Percentiles rank a stretch among this genome's conserved stretches.
Evolutionary conservation across 1,140 invertebrate genomes (phyloP).

Genomic region (Drosophila obscura): DNA sequence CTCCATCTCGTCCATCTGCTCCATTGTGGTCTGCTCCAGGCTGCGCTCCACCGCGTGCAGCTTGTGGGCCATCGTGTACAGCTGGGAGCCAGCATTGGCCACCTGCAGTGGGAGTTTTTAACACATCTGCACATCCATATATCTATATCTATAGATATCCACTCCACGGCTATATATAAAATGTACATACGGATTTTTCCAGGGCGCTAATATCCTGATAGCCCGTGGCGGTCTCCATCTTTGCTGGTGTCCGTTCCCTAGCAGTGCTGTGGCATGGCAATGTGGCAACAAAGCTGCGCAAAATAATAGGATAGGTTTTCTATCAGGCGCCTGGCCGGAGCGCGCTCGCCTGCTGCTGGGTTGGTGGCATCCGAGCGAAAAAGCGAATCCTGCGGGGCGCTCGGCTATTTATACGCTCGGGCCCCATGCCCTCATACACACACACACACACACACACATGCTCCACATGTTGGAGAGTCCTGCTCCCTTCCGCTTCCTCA

Average conservation of each 20-base stretch:
- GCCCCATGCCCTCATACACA: slow-evolving; percentile 15
- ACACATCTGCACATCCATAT: no score
- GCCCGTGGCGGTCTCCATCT: slow-evolving; percentile 49
- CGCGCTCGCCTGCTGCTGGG: slow-evolving; percentile 44
- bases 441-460: slow-evolving; percentile 36
- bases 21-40: slow-evolving; percentile 73
- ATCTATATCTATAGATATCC: no score
- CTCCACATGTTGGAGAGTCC: background rate
- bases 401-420: slow-evolving; percentile 68
- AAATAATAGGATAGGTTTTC: slow-evolving; percentile 21
- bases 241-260: background rate
- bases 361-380: slow-evolving; percentile 40
- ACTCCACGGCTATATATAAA: no score
- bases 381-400: slow-evolving; percentile 56
- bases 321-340: slow-evolving; percentile 39
- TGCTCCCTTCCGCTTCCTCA: slow-evolving; percentile 54
- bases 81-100: slow-evolving; percentile 77
- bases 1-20: slow-evolving; percentile 84
- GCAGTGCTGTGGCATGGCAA: slow-evolving; percentile 16
- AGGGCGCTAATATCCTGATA: slow-evolving; percentile 78
- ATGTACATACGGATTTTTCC: slow-evolving; percentile 78
- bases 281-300: slow-evolving; percentile 22
- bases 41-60: slow-evolving; percentile 79
- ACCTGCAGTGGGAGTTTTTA: slow-evolving; percentile 36
- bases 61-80: slow-evolving; percentile 81